Evolutionary conservation across 2,113 vertebrate species (phyloP), one percentile per base, ranked within the genome.

Genomic region (Forbesichthys papilliferus): DNA sequence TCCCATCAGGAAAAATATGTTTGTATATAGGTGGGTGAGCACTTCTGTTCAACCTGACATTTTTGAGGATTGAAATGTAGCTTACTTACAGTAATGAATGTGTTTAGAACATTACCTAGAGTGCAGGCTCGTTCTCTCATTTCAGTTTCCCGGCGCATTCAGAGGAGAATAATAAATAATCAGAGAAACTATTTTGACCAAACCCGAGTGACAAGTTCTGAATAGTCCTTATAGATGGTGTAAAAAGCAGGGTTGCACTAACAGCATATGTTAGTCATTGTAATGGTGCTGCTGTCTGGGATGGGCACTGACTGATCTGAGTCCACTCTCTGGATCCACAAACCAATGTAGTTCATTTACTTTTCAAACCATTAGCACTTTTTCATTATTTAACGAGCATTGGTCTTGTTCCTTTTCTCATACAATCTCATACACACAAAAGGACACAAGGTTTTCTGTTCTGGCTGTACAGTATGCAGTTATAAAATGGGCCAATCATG

Each of bases 321-420:
- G 73, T 78, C 64, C 58, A 79, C 77, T 79, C 71, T 71, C 42
- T 52, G 54, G 53, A 47, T 73, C 65, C 20, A 12, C 18, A 61
- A 68, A 74, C 42, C 48, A 42, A 27, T 27, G 27, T 27, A 27
- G 66, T 68, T 36, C 55, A 64, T 80, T 79, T 18, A 60, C 11
- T 68, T 33, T 48, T 69, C 42, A 62, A 66, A 42, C 10, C 53
- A 46, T 8, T 9, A 1, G 12, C 11, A 55, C 36, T 42, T 42
- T 42, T 6, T 42, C 36, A 42, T 42, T 5, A 42, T 1, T 8
- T 42, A 42, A 7, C 36, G 36, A 42, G 36, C 36, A 42, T 42
- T 6, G 36, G 36, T 42, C 7, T 5, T 42, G 36, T 42, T 42
- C 36, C 0, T 6, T 42, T 42, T 42, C 36, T 42, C 36, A 42